Base-by-base conservation (phyloP, 2,888 invertebrate genomes). In the Andrena dorsata region DNA sequence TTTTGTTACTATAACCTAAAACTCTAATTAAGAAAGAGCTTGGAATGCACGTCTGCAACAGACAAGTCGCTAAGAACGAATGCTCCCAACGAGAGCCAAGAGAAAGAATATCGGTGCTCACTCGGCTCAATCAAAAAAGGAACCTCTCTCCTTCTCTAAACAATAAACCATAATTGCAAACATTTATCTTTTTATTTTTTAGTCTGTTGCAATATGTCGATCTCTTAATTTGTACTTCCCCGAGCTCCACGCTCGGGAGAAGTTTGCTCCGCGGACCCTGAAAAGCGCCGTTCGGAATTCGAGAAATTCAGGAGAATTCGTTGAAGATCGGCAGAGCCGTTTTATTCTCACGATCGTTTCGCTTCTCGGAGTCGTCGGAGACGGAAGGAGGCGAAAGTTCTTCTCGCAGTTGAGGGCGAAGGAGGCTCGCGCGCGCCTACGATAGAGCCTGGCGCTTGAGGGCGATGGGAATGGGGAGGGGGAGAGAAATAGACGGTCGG, bases 341-440 rank as follows among this genome's bases (percentile, higher is more conserved):
- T 26, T 26, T 13, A 20, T 26, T 26, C 6, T 7, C 6, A 16
- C 23, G 3, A 47, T 41, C 47, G 49, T 63, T 20, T 30, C 23
- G 53, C 23, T 32, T n/a, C 20, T 7, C 20, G 20, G 8, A n/a
- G 26, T 2, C n/a, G 30, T 60, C 26, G 30, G 1, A 5, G 53
- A 35, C 32, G n/a, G 41, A 41, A 56, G n/a, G 72, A 20, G 51
- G n/a, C n/a, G 26, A 41, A 2, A 20, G 70, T 73, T 72, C 51
- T 32, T 51, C 16, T 10, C 7, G 35, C n/a, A 10, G 76, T 76
- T 53, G 30, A 13, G 20, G 47, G 20, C 26, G 51, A 41, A 61
- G 51, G 41, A 77, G 66, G 66, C 51, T 58, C 49, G 32, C 30
- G 49, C 13, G 47, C 28, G 49, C 41, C 6, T 13, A 20, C 47